phyloP scores from a whole-genome alignment of 2,113 vertebrate genomes.

The Marmota flaviventris region DNA sequence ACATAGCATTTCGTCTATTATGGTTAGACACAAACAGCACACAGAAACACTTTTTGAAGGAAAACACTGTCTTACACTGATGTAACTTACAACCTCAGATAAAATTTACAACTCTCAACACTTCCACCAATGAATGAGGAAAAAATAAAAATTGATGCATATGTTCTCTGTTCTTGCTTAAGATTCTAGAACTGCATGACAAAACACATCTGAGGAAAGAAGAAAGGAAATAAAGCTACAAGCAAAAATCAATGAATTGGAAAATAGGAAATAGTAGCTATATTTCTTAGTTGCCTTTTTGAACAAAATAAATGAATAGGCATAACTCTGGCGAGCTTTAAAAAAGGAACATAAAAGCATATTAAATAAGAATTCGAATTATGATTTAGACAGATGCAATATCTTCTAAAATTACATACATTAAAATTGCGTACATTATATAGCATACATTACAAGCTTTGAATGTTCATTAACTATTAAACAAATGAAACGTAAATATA shows the following conservation, averaged over 20 bases:
- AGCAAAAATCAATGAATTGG: background rate
- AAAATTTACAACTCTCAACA: background rate
- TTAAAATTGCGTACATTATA: background rate
- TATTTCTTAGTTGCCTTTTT: background rate
- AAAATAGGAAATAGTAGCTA: background rate
- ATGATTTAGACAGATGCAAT: background rate
- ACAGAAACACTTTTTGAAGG: background rate
- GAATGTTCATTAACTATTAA: background rate
- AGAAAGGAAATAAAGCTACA: background rate
- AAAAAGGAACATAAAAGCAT: background rate
- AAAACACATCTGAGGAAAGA: background rate
- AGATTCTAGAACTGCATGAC: background rate
- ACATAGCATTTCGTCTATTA: background rate
- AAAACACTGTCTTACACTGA: background rate
- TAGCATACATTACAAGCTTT: background rate
- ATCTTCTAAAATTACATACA: background rate
- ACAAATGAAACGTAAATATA: background rate
- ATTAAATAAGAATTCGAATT: constrained; percentile 4
- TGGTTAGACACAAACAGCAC: background rate
- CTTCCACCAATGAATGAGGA: background rate
- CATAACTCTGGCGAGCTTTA: background rate
- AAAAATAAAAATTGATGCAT: background rate
- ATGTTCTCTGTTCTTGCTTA: background rate
- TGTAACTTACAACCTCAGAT: background rate
- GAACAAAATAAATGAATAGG: background rate